A percentile compares a stretch with the other conserved stretches of the same genome.
Conservation (phyloP, 2,888 invertebrate genomes). For the Idaea biselata region DNA sequence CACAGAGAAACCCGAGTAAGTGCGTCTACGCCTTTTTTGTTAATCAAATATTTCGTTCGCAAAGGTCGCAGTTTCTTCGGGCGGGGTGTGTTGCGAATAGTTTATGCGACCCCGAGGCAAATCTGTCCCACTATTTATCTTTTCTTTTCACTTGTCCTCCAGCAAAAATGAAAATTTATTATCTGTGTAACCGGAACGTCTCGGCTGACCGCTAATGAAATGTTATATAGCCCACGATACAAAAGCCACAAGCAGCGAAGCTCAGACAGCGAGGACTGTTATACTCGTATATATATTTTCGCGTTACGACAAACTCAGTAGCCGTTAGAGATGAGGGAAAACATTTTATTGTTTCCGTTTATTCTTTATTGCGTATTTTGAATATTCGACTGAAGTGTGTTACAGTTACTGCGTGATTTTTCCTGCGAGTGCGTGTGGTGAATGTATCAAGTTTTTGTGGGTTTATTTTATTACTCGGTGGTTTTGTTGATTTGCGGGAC, state of each 20-base stretch:
- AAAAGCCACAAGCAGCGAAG: slow-evolving; percentile 17
- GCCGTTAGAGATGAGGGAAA: slow-evolving; percentile 23
- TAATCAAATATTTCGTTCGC: slow-evolving; percentile 52
- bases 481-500: not conserved
- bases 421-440: not conserved
- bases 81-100: slow-evolving; percentile 41
- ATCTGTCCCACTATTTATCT: slow-evolving; percentile 59
- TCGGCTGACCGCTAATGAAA: slow-evolving; percentile 69
- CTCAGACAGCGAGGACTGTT: slow-evolving; percentile 34
- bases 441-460: not conserved
- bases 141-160: slow-evolving; percentile 71
- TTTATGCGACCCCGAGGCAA: slow-evolving; percentile 39
- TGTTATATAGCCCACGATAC: slow-evolving; percentile 55
- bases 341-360: slow-evolving; percentile 31
- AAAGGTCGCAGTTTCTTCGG: slow-evolving; percentile 25
- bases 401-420: slow-evolving; percentile 11
- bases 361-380: slow-evolving; percentile 22
- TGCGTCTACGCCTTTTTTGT: slow-evolving; percentile 34
- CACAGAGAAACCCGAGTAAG: not conserved
- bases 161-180: slow-evolving; percentile 75
- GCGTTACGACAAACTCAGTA: slow-evolving; percentile 36
- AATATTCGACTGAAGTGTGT: slow-evolving; percentile 18
- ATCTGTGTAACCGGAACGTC: slow-evolving; percentile 58
- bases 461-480: not conserved
- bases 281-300: slow-evolving; percentile 46